Conservation (phyloP, 2,888 invertebrate genomes). For the Marronus borbonicus region DNA sequence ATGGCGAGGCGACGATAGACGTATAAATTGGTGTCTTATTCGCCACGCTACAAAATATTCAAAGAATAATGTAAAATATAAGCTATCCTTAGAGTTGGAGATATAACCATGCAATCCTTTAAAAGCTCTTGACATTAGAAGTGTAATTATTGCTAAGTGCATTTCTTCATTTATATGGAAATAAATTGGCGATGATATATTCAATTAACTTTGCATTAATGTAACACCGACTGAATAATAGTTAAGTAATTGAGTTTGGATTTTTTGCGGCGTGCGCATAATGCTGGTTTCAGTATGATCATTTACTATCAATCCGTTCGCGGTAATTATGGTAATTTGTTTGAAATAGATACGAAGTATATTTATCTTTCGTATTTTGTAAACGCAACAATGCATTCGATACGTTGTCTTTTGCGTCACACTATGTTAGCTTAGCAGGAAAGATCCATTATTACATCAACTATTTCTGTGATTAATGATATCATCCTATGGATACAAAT, state of each 20-base stretch:
- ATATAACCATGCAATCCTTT: not conserved
- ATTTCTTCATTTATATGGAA: slow-evolving; percentile 24
- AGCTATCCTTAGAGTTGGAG: not conserved
- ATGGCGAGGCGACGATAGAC: no score
- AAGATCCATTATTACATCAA: no score
- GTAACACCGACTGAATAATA: slow-evolving; percentile 1
- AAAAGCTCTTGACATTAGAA: not conserved
- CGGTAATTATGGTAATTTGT: slow-evolving; percentile 8
- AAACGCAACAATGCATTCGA: no score
- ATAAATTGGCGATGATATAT: slow-evolving; percentile 14
- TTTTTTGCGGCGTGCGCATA: not conserved
- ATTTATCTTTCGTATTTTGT: not conserved
- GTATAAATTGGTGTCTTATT: no score
- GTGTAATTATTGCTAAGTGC: slow-evolving; percentile 19
- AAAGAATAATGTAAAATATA: not conserved
- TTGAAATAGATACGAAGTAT: not conserved
- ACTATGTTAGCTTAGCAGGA: no score
- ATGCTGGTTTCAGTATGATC: not conserved
- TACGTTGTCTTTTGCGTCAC: no score
- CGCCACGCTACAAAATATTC: not conserved
- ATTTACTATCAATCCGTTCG: not conserved
- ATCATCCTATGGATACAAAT: no score
- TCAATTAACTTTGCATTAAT: slow-evolving; percentile 15
- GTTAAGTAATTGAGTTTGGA: slow-evolving; percentile 2
- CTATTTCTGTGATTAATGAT: no score